phyloP scores from a whole-genome alignment of 2,888 invertebrate species.

The Dascillus cervinus region DNA sequence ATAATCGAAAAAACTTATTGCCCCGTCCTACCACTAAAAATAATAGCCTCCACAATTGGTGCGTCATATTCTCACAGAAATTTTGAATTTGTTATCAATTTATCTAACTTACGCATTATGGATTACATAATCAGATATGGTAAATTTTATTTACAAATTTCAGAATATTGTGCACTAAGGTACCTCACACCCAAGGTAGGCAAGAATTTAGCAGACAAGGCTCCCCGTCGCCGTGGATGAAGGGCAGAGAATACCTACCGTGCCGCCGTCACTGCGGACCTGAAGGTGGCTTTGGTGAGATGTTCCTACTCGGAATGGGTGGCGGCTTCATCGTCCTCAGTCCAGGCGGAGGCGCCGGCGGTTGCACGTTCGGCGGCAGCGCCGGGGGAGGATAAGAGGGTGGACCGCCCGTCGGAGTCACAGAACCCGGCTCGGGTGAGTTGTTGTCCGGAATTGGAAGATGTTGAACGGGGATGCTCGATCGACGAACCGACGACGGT shows the following conservation, averaged over 20 bases:
- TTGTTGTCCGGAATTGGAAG: slow-evolving; percentile 12
- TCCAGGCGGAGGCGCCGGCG: slow-evolving; percentile 37
- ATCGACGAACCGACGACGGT: not conserved
- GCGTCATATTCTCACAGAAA: no score
- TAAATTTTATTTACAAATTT: no score
- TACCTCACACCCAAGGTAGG: slow-evolving; percentile 35
- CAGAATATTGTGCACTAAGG: no score
- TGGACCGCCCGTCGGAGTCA: slow-evolving; percentile 37
- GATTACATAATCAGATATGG: no score
- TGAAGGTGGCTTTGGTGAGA: slow-evolving; percentile 41
- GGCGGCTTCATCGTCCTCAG: slow-evolving; percentile 40
- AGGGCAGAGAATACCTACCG: slow-evolving; percentile 37
- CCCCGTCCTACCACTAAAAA: no score
- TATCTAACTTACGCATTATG: no score
- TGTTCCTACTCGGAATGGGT: slow-evolving; percentile 49
- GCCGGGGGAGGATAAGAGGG: slow-evolving; percentile 40
- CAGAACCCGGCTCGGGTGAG: slow-evolving; percentile 30
- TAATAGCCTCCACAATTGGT: no score
- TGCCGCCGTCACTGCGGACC: slow-evolving; percentile 39
- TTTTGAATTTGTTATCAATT: no score
- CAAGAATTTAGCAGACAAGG: slow-evolving; percentile 35
- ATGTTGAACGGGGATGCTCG: not conserved
- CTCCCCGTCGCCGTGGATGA: slow-evolving; percentile 35
- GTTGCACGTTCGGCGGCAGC: slow-evolving; percentile 35
- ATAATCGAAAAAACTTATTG: no score